phyloP scores from a whole-genome alignment of 2,113 vertebrate species.

The Myotis lucifugus region DNA sequence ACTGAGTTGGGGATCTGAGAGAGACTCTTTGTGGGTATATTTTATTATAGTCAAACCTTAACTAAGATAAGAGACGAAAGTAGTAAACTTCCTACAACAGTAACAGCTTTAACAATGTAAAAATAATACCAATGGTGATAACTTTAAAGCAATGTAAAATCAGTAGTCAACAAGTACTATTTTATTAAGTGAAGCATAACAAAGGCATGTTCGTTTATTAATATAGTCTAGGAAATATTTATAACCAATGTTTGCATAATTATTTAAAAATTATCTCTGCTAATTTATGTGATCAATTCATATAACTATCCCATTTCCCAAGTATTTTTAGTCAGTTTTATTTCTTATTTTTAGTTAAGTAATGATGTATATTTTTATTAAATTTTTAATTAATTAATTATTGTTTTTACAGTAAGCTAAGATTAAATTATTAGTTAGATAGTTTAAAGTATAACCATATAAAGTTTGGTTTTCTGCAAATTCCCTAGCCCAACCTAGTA shows the following conservation, averaged over 20 bases:
- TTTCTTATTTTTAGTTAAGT: conserved; percentile 6
- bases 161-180: neutral
- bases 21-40: neutral
- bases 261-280: neutral
- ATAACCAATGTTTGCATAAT: neutral
- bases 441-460: neutral
- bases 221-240: neutral
- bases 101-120: neutral
- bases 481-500: neutral
- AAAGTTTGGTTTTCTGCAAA: conserved; percentile 29
- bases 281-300: neutral
- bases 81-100: neutral
- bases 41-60: neutral
- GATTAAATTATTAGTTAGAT: neutral
- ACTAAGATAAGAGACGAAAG: neutral
- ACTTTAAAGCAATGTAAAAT: neutral
- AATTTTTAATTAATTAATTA: neutral
- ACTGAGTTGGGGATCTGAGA: neutral
- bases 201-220: neutral
- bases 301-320: conserved; percentile 20
- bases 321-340: neutral
- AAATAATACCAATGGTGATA: neutral
- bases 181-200: neutral
- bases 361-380: neutral
- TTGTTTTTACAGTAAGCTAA: neutral